Evolutionary conservation across 1,140 invertebrate species (phyloP), one percentile per base, ranked within the genome.

Genomic region (Aphelenchoides avenae): DNA sequence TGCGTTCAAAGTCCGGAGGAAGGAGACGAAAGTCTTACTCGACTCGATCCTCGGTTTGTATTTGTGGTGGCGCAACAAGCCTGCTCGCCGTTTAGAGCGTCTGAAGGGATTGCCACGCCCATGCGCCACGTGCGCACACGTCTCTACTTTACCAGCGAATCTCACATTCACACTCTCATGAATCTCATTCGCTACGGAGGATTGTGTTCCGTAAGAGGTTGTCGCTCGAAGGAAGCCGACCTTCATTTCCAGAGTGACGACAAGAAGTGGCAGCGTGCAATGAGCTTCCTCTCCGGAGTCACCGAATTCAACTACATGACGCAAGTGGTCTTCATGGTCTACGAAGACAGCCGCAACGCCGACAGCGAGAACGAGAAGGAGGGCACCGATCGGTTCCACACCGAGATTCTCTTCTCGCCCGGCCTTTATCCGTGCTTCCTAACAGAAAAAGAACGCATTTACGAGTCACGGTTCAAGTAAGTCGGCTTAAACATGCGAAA

Each of bases 261-360:
- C 78, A 90, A 95, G 78, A 94, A 99, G 76, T 99, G 95, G 95
- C 84, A 87, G 5, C 84, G 92, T 56, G 94, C 95, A 0, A 93
- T 97, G 90, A 91, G 97, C 71, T 98, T 96, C 76, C 86, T 98
- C 1, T 89, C 87, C 42, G 89, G 90, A 82, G 91, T 97, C 1
- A 89, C 91, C 0, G 95, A 99, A 79, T 83, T 99, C 1, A 98
- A 98, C 80, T 99, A 99, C 78, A 91, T 99, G 88, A 94, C 93
- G 0, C 94, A 99, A 80, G 56, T 75, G 4, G 72, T 75, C 9
- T 37, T 75, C 15, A 75, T 75, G 72, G 74, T 75, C 22, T 75
- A 75, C 46, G 71, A 73, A 48, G 72, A 73, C 37, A 69, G 52
- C 27, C 41, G 70, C 15, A 33, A 42, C 15, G 71, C 73, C 26